Evolutionary conservation across 2,113 vertebrate species (phyloP).

Genomic region (Deroptyus accipitrinus): DNA sequence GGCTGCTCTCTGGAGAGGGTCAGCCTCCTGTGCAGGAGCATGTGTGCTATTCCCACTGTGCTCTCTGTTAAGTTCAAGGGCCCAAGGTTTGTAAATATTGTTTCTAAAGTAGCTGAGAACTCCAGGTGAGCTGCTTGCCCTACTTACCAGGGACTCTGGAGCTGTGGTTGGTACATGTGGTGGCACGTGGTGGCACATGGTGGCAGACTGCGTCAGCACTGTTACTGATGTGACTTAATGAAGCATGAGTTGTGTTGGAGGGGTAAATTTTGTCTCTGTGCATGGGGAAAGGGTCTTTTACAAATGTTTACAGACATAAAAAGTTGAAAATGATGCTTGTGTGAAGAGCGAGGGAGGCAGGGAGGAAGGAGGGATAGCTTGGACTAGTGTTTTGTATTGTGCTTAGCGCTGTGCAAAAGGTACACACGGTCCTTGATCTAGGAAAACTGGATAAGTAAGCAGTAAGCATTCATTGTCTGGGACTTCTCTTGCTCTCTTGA

Average conservation of each 20-base stretch:
- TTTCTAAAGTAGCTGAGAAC: background rate
- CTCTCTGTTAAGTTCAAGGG: background rate
- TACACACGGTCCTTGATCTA: background rate
- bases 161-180: background rate
- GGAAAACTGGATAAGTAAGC: background rate
- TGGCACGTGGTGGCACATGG: background rate
- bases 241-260: background rate
- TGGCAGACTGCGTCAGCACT: background rate
- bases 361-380: background rate
- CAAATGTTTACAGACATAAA: background rate
- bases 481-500: background rate
- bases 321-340: background rate
- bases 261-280: background rate
- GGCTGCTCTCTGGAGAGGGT: background rate
- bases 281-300: background rate
- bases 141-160: background rate
- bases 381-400: background rate
- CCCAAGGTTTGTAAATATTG: slow-evolving; percentile 58
- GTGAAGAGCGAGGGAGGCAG: background rate
- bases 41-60: slow-evolving; percentile 24
- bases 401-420: background rate
- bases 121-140: slow-evolving; percentile 9
- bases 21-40: background rate
- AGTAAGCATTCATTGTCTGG: background rate
- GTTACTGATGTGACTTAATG: background rate